phyloP scores from a whole-genome alignment of 1,140 invertebrate species.

The Pentalonia nigronervosa region DNA sequence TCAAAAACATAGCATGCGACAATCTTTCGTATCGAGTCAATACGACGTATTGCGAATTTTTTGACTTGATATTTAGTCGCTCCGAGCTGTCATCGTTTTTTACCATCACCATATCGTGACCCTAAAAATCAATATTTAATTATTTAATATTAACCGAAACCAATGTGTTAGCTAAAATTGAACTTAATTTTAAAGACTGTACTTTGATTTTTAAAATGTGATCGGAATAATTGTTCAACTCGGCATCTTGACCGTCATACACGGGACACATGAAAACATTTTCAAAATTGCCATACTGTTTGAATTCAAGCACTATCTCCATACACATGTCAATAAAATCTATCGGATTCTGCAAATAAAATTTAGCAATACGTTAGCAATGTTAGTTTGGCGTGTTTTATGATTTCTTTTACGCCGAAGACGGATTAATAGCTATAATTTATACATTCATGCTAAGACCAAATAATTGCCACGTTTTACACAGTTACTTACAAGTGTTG shows the following conservation, averaged over 20 bases:
- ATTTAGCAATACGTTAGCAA: neutral
- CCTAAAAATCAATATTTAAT: constrained; percentile 4
- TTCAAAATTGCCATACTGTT: neutral
- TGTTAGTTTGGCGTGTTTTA: neutral
- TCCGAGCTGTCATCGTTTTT: neutral
- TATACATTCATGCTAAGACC: neutral
- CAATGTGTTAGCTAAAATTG: neutral
- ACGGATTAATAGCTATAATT: neutral
- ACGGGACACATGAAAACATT: neutral
- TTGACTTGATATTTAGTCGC: neutral
- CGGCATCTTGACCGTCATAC: neutral
- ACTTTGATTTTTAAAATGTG: constrained; percentile 1
- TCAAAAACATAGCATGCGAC: neutral
- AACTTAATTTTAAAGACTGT: neutral
- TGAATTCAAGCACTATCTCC: neutral
- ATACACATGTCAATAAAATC: constrained; percentile 28
- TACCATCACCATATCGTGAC: neutral
- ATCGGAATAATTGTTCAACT: neutral
- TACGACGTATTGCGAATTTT: neutral
- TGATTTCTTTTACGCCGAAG: neutral
- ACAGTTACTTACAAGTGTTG: neutral
- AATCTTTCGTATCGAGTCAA: neutral
- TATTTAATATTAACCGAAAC: neutral
- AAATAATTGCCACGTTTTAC: neutral
- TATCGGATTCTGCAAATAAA: neutral